These are phyloP conservation scores for Oxyruncus cristatus DNA, from an alignment of 2,113 vertebrate genomes.

Conservation along the genomic window DNA sequence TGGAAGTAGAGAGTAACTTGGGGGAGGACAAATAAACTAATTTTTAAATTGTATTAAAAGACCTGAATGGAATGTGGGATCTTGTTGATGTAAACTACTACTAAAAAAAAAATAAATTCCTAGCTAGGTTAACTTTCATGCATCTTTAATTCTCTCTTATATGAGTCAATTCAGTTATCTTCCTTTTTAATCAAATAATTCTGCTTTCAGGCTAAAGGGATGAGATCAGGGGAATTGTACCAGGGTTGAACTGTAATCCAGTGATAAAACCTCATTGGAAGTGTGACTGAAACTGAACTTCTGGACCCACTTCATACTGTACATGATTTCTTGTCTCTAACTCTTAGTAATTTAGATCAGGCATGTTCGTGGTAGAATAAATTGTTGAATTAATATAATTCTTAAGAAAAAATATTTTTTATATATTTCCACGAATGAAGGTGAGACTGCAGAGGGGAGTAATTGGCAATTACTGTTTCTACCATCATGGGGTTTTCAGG, in stretches of 20 bases:
- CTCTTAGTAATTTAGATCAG: neutral
- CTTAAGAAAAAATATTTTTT: neutral
- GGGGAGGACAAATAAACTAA: neutral
- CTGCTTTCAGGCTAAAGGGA: neutral
- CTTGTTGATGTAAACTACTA: neutral
- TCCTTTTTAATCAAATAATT: slow-evolving; percentile 23
- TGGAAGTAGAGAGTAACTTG: neutral
- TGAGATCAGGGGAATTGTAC: slow-evolving; percentile 24
- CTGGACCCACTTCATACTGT: neutral
- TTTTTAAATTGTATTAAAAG: neutral
- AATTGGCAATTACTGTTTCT: neutral
- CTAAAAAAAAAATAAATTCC: neutral
- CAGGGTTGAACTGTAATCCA: slow-evolving; percentile 16
- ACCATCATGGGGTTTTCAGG: neutral
- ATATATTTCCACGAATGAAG: neutral
- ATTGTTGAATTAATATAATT: neutral
- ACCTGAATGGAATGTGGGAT: neutral
- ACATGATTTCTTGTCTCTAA: neutral
- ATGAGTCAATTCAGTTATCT: neutral
- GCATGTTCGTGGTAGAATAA: neutral
- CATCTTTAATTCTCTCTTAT: neutral
- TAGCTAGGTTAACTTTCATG: neutral
- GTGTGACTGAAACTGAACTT: neutral
- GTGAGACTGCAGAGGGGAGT: neutral
- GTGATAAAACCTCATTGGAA: neutral